These are phyloP conservation scores for Chelonus formosanus DNA, from an alignment of 2,888 invertebrate species.

Conservation along the genomic window DNA sequence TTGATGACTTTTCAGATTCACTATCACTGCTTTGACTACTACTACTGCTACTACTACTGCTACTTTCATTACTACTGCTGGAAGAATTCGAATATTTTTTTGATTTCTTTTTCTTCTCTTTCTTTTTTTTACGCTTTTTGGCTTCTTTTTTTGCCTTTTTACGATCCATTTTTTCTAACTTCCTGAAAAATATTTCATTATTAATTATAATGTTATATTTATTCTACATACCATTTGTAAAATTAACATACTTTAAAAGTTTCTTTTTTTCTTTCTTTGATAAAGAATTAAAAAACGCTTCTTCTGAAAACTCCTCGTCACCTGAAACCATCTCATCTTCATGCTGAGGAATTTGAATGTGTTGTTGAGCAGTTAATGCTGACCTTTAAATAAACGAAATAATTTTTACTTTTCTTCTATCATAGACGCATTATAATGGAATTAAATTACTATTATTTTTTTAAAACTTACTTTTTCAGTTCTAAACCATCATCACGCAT, in stretches of 20 bases:
- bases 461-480: conserved; percentile 74
- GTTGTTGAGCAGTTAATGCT: conserved; percentile 66
- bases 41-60: conserved; percentile 40
- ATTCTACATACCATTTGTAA: conserved; percentile 49
- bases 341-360: conserved; percentile 71
- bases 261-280: conserved; percentile 90
- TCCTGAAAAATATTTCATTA: conserved; percentile 22
- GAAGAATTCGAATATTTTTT: conserved; percentile 19
- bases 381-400: conserved; percentile 47
- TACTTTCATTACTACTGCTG: conserved; percentile 14
- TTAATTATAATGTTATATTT: conserved; percentile 41
- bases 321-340: conserved; percentile 63
- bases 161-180: conserved; percentile 43
- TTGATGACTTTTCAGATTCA: conserved; percentile 26
- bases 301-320: conserved; percentile 68
- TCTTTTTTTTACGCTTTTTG: conserved; percentile 42
- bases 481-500: conserved; percentile 93
- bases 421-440: too few species aligned
- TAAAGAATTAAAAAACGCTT: conserved; percentile 83
- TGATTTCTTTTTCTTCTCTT: conserved; percentile 38
- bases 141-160: conserved; percentile 40
- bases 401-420: not conserved
- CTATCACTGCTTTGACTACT: conserved; percentile 43
- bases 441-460: too few species aligned
- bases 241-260: conserved; percentile 79